Percentiles rank a stretch among this genome's conserved stretches.
Evolutionary conservation across 2,113 vertebrate species (phyloP).

Genomic region (Nansenia antarctica): DNA sequence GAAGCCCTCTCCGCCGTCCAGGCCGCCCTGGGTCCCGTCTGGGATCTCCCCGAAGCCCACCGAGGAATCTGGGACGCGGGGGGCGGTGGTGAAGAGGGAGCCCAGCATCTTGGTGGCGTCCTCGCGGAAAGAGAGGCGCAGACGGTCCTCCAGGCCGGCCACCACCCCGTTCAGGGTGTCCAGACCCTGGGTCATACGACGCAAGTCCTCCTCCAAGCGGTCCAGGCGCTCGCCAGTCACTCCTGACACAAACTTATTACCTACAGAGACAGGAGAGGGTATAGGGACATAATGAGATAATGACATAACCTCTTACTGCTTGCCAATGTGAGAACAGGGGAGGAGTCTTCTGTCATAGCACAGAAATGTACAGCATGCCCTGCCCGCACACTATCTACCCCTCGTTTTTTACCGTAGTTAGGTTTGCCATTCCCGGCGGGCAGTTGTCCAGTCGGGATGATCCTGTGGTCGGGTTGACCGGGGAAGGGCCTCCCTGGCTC

Average conservation of each 20-base stretch:
- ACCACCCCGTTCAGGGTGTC: constrained; percentile 83
- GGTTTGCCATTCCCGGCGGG: constrained; percentile 70
- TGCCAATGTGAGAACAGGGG: background rate
- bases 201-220: constrained; percentile 87
- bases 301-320: too few relatives aligned
- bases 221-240: constrained; percentile 88
- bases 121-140: constrained; percentile 82
- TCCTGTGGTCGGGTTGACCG: constrained; percentile 67
- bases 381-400: too few relatives aligned
- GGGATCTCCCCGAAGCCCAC: constrained; percentile 87
- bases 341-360: too few relatives aligned
- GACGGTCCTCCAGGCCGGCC: constrained; percentile 81
- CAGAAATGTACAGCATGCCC: too few relatives aligned
- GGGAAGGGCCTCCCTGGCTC: constrained; percentile 76
- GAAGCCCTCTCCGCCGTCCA: constrained; percentile 73
- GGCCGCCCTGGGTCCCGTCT: constrained; percentile 75
- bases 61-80: constrained; percentile 63
- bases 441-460: constrained; percentile 66
- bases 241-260: constrained; percentile 73
- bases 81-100: constrained; percentile 74
- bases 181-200: constrained; percentile 84
- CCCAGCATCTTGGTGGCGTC: constrained; percentile 85
- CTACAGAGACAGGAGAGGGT: constrained; percentile 53
- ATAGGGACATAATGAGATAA: background rate
- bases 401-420: constrained; percentile 75